These are phyloP conservation scores for Saxidomus purpurata DNA, from an alignment of 1,140 invertebrate genomes.

Conservation along the genomic window DNA sequence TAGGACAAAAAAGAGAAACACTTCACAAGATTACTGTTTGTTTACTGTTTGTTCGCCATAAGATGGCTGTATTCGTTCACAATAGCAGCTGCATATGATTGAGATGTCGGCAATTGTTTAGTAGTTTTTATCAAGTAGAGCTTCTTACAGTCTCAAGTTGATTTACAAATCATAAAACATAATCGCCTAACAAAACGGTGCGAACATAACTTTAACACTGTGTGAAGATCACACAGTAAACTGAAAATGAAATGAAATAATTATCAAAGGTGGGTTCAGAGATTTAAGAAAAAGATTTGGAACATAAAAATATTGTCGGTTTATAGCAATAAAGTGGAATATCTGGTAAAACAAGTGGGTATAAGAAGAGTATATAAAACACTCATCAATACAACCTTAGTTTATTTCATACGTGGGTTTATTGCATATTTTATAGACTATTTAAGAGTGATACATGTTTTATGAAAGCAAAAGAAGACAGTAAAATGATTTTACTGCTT, in stretches of 20 bases:
- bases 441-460: neutral
- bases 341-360: neutral
- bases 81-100: neutral
- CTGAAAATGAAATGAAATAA: neutral
- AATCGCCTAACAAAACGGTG: neutral
- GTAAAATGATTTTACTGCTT: neutral
- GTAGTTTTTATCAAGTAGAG: neutral
- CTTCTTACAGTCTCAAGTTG: neutral
- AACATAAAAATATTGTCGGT: neutral
- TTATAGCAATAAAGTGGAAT: neutral
- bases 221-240: neutral
- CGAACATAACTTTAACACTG: neutral
- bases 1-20: no score
- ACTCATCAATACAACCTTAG: neutral
- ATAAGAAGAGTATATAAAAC: neutral
- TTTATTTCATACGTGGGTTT: neutral
- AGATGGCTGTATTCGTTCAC: no score
- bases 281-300: neutral
- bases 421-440: neutral
- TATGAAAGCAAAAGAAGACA: neutral
- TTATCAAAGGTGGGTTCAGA: neutral
- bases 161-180: neutral
- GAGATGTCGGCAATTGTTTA: neutral
- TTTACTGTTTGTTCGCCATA: no score
- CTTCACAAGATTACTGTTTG: no score